Evolutionary conservation across 2,797 vertebrate genomes (phyloP).

Genomic region (Pseudocheirus occidentalis): DNA sequence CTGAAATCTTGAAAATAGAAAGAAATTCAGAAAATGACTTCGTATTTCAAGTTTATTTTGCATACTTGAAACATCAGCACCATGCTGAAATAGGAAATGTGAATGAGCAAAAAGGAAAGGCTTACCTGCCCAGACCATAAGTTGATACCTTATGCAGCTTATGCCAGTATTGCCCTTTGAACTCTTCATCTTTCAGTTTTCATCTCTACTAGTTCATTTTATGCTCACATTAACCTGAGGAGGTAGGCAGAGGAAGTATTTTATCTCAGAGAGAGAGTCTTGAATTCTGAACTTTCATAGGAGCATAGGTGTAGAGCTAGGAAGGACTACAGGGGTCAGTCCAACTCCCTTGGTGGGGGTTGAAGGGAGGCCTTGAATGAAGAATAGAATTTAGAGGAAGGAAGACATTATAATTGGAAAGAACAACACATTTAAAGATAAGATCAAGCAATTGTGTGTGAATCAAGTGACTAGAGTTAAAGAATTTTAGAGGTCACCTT

Average conservation of each 20-base stretch:
- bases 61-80: constrained; percentile 33
- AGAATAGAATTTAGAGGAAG: background rate
- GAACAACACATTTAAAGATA: background rate
- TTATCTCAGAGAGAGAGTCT: background rate
- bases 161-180: background rate
- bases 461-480: background rate
- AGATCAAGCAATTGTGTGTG: background rate
- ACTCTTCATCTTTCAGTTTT: background rate
- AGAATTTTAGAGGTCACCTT: background rate
- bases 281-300: background rate
- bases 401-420: background rate
- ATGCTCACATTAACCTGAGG: background rate
- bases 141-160: background rate
- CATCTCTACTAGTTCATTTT: constrained; percentile 22
- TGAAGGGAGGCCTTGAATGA: background rate
- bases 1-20: background rate
- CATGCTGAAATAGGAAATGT: background rate
- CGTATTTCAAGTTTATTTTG: constrained; percentile 23
- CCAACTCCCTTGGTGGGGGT: background rate
- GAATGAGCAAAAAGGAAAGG: background rate
- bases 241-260: background rate
- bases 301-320: background rate
- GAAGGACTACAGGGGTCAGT: background rate
- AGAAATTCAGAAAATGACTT: constrained; percentile 27
- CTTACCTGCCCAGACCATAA: background rate